A percentile compares a stretch with the other conserved stretches of the same genome.
These are phyloP conservation scores for Mohoua ochrocephala DNA, from an alignment of 2,113 vertebrate genomes.

Conservation along the genomic window DNA sequence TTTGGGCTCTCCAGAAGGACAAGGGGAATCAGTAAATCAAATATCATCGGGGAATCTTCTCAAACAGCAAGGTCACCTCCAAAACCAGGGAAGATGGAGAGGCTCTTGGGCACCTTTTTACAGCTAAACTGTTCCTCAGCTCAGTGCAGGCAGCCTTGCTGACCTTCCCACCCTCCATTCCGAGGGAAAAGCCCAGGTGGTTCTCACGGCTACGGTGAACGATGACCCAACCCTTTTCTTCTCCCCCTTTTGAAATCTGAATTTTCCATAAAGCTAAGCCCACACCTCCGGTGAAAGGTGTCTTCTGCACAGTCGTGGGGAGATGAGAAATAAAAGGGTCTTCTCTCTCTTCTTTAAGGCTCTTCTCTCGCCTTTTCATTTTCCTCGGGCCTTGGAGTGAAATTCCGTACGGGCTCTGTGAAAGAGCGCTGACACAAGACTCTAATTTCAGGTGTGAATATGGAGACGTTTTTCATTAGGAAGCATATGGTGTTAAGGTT, in stretches of 20 bases:
- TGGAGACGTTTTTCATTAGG: constrained; percentile 58
- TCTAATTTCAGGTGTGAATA: constrained; percentile 65
- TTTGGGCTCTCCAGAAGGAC: not conserved
- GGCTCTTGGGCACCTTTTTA: not conserved
- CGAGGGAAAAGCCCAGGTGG: not conserved
- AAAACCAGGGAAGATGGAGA: not conserved
- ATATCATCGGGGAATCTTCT: not conserved
- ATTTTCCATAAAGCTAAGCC: not conserved
- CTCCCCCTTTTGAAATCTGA: not conserved
- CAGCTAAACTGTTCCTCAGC: not conserved
- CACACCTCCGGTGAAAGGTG: not conserved
- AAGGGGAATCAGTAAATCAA: not conserved
- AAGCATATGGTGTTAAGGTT: constrained; percentile 60
- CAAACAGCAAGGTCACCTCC: not conserved
- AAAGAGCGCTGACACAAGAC: constrained; percentile 8
- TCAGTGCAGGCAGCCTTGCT: not conserved
- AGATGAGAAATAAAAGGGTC: not conserved
- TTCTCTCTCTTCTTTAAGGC: not conserved
- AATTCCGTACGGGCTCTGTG: not conserved
- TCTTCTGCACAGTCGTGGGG: not conserved
- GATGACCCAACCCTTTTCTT: not conserved
- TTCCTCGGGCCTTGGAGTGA: not conserved
- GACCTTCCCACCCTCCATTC: not conserved
- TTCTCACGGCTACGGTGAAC: accelerated
- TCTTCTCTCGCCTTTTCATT: not conserved